Percentiles rank a stretch among this genome's conserved stretches.
Conservation (phyloP, 2,888 invertebrate genomes). For the Meteorus colon region DNA sequence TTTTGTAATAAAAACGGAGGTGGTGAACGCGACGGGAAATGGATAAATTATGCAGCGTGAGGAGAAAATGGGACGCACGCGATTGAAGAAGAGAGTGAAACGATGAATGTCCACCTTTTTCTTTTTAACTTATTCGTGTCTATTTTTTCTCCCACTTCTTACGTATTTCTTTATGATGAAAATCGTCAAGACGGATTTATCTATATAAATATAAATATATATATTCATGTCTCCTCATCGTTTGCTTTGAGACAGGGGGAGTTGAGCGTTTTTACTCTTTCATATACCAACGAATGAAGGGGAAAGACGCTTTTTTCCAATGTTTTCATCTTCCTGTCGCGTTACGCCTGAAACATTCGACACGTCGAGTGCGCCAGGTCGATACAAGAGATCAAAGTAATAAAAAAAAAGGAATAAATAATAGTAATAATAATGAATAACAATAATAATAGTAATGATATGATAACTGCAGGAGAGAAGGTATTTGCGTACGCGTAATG, state of each 20-base stretch:
- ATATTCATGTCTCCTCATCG: slow-evolving; percentile 1
- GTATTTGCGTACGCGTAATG: not conserved
- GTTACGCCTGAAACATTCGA: slow-evolving; percentile 34
- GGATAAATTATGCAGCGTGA: not conserved
- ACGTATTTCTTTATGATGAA: not conserved
- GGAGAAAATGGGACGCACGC: not conserved
- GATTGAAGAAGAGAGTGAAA: slow-evolving; percentile 15
- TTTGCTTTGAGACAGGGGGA: not conserved
- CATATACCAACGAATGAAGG: slow-evolving; percentile 15
- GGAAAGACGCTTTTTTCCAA: slow-evolving; percentile 9
- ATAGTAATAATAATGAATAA: slow-evolving; percentile 13
- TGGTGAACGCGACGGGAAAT: slow-evolving; percentile 29
- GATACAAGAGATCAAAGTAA: slow-evolving; percentile 11
- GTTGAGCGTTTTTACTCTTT: slow-evolving; percentile 26
- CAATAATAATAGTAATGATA: slow-evolving; percentile 9
- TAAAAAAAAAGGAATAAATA: slow-evolving; percentile 4
- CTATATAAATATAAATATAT: not conserved
- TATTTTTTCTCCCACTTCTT: not conserved
- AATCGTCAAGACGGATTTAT: not conserved
- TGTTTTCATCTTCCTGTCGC: slow-evolving; percentile 36
- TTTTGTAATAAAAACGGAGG: slow-evolving; percentile 44
- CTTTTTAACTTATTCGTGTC: not conserved
- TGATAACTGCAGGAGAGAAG: not conserved
- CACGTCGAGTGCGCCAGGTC: slow-evolving; percentile 36
- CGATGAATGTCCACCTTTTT: not conserved